phyloP scores from a whole-genome alignment of 1,140 invertebrate species.

The Chironomus striatipennis region DNA sequence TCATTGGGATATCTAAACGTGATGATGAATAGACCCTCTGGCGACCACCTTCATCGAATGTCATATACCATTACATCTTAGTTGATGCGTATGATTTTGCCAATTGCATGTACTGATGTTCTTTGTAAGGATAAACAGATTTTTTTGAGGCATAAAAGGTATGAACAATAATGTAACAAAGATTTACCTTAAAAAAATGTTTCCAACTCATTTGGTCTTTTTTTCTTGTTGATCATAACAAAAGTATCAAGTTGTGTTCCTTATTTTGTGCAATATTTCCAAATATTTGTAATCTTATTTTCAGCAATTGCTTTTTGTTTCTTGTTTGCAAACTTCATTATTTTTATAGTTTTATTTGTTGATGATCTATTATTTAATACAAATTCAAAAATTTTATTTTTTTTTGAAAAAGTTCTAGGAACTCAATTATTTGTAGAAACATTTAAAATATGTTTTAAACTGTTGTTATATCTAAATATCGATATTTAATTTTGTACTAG shows the following conservation, averaged over 20 bases:
- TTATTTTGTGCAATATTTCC: neutral
- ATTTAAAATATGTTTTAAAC: no score
- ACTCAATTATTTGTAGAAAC: neutral
- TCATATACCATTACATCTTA: neutral
- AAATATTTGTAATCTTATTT: neutral
- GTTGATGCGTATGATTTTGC: neutral
- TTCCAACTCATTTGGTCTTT: neutral
- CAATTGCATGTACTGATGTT: neutral
- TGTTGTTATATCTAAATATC: no score
- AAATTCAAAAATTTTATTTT: neutral
- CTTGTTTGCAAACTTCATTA: neutral
- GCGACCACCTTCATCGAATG: conserved; percentile 19
- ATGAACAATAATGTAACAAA: no score
- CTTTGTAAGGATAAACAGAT: neutral
- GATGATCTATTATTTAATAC: no score
- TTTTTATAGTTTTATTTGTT: neutral
- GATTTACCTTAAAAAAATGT: neutral
- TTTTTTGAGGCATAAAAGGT: no score
- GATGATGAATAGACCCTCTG: neutral
- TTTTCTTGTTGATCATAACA: neutral
- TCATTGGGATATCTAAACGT: neutral
- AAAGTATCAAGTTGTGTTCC: neutral
- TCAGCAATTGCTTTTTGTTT: neutral
- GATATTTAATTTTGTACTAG: no score
- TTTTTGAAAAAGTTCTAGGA: conserved; percentile 2